Conservation (phyloP, 2,888 invertebrate species). For the Sialis lutaria region DNA sequence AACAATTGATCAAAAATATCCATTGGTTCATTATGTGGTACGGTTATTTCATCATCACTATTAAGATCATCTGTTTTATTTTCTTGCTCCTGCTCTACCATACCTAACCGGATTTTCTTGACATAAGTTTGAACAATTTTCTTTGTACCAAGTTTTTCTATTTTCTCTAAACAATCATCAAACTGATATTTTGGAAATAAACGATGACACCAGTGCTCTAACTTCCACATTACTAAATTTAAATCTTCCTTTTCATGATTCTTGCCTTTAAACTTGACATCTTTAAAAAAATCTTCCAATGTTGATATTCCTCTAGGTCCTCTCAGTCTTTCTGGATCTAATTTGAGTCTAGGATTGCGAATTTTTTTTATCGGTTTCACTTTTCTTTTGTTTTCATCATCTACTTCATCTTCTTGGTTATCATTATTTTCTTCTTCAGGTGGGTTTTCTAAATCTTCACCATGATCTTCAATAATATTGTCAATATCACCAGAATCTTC, state of each 20-base stretch:
- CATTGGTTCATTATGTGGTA: conserved; percentile 13
- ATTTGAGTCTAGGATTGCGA: conserved; percentile 45
- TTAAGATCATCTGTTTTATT: conserved; percentile 13
- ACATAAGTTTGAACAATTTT: conserved; percentile 57
- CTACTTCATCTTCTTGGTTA: conserved; percentile 31
- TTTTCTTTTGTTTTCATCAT: conserved; percentile 25
- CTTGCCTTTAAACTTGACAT: conserved; percentile 66
- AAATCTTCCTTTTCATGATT: conserved; percentile 73
- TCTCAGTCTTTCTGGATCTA: conserved; percentile 53
- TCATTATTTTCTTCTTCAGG: conserved; percentile 21
- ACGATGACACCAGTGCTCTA: conserved; percentile 90
- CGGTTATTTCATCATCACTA: conserved; percentile 28
- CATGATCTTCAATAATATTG: conserved; percentile 6
- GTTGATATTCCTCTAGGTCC: conserved; percentile 68
- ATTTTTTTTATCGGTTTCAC: conserved; percentile 35
- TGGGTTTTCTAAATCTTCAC: conserved; percentile 8
- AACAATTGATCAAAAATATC: conserved; percentile 25
- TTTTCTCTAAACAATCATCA: conserved; percentile 62
- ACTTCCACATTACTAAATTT: conserved; percentile 53
- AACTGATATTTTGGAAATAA: conserved; percentile 80
- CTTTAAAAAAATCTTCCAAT: conserved; percentile 60
- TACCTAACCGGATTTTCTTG: conserved; percentile 43
- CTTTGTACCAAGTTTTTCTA: conserved; percentile 71
- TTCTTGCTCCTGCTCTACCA: conserved; percentile 22
- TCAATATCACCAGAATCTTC: conserved; percentile 11